Evolutionary conservation across 2,797 vertebrate genomes (phyloP), one percentile per base, ranked within the genome.

Genomic region (Melanitta fusca): DNA sequence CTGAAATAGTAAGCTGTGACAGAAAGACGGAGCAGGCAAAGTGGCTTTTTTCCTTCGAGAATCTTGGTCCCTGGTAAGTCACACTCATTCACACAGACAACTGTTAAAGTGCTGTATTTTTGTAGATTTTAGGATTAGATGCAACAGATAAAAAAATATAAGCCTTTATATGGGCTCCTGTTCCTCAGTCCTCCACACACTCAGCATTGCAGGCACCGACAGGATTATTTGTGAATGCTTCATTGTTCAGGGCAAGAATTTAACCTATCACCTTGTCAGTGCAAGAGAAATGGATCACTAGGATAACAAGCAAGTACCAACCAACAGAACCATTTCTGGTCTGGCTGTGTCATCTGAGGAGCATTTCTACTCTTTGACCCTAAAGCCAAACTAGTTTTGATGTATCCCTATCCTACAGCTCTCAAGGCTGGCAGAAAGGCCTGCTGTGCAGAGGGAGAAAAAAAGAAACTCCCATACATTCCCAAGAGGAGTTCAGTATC

Each of bases 1-100:
- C 97, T 96, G 95, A 97, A 97, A 97, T 97, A 98, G 85, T 32
- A 77, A 27, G 58, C 56, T 89, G 60, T 83, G 74, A 61, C 88
- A 90, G 79, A 85, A 84, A 95, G 28, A 89, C 25, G 36, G 66
- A 91, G 69, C 41, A 80, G 71, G 57, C 65, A 27, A 80, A 92
- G 51, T 61, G 68, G 57, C 38, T 86, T 92, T 51, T 91, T 70
- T 95, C 51, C 60, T 71, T 75, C 47, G 21, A 95, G 84, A 62
- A 75, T 93, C 61, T 68, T 92, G 5, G 38, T 91, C 28, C 64
- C 74, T 54, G 53, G 36, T 88, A 92, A 77, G 15, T 45, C 39
- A 78, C 68, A 71, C 14, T 78, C 32, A 93, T 93, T 96, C 89
- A 91, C 73, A 54, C 49, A 81, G 49, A 66, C 39, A 64, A 61